These are phyloP conservation scores for Tragelaphus strepsiceros DNA, from an alignment of 2,113 vertebrate genomes.

Conservation along the genomic window DNA sequence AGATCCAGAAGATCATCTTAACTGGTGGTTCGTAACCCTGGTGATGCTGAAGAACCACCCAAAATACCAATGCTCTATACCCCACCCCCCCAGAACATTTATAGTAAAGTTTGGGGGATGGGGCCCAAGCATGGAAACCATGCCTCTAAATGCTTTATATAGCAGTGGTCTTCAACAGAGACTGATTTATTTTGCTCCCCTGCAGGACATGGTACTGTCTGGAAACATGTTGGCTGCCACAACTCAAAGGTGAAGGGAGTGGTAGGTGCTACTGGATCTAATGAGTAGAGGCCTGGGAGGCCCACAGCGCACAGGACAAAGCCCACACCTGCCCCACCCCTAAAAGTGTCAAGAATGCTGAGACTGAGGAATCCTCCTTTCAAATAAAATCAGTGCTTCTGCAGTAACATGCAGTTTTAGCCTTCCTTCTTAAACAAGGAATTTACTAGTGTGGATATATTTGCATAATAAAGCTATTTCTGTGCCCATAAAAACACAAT, in stretches of 20 bases:
- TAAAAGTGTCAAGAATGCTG: background rate
- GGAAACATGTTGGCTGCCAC: background rate
- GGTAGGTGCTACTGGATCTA: background rate
- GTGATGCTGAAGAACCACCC: background rate
- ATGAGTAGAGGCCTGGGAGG: background rate
- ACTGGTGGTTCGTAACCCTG: background rate
- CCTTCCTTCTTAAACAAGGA: background rate
- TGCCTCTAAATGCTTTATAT: background rate
- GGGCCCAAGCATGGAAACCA: background rate
- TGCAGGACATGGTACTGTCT: background rate
- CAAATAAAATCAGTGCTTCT: conserved; percentile 24
- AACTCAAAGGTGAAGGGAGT: background rate
- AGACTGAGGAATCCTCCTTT: background rate
- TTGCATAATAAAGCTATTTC: background rate
- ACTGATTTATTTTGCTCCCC: background rate
- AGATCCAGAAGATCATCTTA: background rate
- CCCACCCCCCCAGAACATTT: background rate
- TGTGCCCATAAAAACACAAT: background rate
- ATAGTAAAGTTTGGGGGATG: background rate
- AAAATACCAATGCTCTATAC: conserved; percentile 11
- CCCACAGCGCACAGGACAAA: background rate
- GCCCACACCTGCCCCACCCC: background rate
- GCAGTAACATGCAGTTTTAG: background rate
- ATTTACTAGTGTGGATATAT: background rate
- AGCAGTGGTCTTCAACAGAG: background rate